Base-by-base conservation (phyloP, 2,797 vertebrate species). In the Acrossocheilus wenchowensis region DNA sequence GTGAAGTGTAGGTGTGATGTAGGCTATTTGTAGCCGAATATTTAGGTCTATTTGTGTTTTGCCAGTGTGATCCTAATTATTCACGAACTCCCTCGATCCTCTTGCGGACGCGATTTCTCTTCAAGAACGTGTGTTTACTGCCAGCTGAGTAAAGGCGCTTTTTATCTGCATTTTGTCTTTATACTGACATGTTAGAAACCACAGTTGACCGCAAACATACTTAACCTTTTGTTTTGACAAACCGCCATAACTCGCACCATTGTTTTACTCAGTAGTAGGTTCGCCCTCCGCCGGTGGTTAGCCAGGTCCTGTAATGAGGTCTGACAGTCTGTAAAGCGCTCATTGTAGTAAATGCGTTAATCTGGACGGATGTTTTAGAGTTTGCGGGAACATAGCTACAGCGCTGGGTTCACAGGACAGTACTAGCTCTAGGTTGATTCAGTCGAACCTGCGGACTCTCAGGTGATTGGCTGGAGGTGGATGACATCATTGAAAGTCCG, bases 401-500 rank as follows among this genome's bases (percentile, higher is more conserved):
- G 68, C 19, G 50, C 68, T 23, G 43, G 7, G 72, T 34, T 73
- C 52, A 62, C 82, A 43, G 64, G 75, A 78, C 73, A 48, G 39
- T 5, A 9, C 66, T 81, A 90, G 91, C 84, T 91, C 87, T 60
- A 50, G 26, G 84, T 81, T 52, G 30, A 72, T 62, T 82, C 36
- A 48, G 74, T 66, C 48, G 75, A 80, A 83, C 77, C 72, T 79
- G 80, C 68, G 80, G 71, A 81, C 72, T 84, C 90, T 66, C 78
- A 88, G 86, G 81, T 90, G 93, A 95, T 95, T 95, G 94, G 94
- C 91, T 93, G 90, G 82, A 86, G 87, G 88, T 80, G 75, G 90
- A 92, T 95, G 93, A 95, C 94, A 92, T 95, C 94, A 94, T 91
- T 86, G 72, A 81, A 82, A 83, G 68, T 87, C 68, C 57, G 73